A percentile compares a stretch with the other conserved stretches of the same genome.
These are phyloP conservation scores for Mythimna lalbum DNA, from an alignment of 2,888 invertebrate species.

Conservation along the genomic window DNA sequence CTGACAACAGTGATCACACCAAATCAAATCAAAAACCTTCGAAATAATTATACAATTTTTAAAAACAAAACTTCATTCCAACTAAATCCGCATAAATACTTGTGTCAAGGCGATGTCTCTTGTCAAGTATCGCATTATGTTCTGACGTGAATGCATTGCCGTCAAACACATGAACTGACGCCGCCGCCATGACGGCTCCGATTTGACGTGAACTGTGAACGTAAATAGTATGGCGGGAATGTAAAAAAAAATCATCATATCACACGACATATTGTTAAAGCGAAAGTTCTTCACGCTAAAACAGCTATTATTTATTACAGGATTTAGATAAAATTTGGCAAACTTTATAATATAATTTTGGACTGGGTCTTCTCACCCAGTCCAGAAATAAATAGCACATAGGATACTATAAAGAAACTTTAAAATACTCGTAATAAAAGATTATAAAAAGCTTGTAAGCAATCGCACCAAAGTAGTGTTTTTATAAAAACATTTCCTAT, in stretches of 20 bases:
- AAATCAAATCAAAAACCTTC: background rate
- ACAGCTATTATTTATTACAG: no score
- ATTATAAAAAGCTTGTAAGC: no score
- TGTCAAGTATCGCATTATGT: slow-evolving; percentile 29
- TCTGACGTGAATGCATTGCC: slow-evolving; percentile 24
- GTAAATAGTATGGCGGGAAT: slow-evolving; percentile 30
- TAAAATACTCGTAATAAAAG: no score
- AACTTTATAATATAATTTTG: no score
- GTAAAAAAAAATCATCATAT: background rate
- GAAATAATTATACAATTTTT: background rate
- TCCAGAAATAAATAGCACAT: no score
- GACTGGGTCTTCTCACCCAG: no score
- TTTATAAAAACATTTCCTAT: background rate
- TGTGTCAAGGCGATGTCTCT: slow-evolving; percentile 25
- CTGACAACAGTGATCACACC: no score
- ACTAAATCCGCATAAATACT: slow-evolving; percentile 19
- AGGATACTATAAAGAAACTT: no score
- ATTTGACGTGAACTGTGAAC: slow-evolving; percentile 35
- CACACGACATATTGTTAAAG: no score
- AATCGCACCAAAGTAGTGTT: no score
- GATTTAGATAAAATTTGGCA: no score
- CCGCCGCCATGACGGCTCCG: slow-evolving; percentile 33
- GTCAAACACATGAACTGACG: slow-evolving; percentile 38
- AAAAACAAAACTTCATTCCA: slow-evolving; percentile 21
- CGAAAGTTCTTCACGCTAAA: no score